Evolutionary conservation across 2,113 vertebrate species (phyloP).

Genomic region (Cephalopholis sonnerati): DNA sequence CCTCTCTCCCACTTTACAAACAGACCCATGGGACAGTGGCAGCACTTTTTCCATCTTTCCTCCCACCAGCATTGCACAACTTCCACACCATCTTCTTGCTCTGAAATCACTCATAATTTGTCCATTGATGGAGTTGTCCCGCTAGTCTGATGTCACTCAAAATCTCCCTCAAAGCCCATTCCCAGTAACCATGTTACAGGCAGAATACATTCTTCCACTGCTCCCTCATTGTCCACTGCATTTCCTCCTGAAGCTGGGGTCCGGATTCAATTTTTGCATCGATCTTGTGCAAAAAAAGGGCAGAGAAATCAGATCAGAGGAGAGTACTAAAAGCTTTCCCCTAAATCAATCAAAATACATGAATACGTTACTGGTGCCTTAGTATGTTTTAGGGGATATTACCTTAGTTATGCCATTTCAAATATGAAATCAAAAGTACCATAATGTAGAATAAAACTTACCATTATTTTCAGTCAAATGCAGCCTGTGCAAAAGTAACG

Average conservation of each 20-base stretch:
- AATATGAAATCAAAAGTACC: slow-evolving; percentile 73
- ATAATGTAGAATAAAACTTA: slow-evolving; percentile 63
- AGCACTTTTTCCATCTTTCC: slow-evolving; percentile 25
- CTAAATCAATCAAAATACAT: slow-evolving; percentile 83
- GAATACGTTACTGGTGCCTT: slow-evolving; percentile 75
- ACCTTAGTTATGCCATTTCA: slow-evolving; percentile 70
- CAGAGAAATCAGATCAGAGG: slow-evolving; percentile 81
- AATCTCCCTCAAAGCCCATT: slow-evolving; percentile 79
- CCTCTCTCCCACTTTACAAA: slow-evolving; percentile 46
- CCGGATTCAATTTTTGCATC: slow-evolving; percentile 83
- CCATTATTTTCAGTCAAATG: slow-evolving; percentile 63
- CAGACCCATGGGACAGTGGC: slow-evolving; percentile 16
- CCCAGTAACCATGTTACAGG: slow-evolving; percentile 81
- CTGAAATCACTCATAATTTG: slow-evolving; percentile 67
- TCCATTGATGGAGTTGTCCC: slow-evolving; percentile 64
- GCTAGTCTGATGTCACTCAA: slow-evolving; percentile 75
- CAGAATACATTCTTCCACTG: slow-evolving; percentile 74
- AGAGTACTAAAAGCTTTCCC: slow-evolving; percentile 83
- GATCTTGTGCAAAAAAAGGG: slow-evolving; percentile 77
- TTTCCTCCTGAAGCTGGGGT: slow-evolving; percentile 60
- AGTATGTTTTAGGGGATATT: slow-evolving; percentile 76
- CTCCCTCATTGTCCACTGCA: slow-evolving; percentile 77
- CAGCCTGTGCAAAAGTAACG: slow-evolving; percentile 45
- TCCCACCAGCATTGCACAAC: neutral
- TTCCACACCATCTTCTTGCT: slow-evolving; percentile 41